phyloP scores from a whole-genome alignment of 2,797 vertebrate genomes.

The Microchirus variegatus region DNA sequence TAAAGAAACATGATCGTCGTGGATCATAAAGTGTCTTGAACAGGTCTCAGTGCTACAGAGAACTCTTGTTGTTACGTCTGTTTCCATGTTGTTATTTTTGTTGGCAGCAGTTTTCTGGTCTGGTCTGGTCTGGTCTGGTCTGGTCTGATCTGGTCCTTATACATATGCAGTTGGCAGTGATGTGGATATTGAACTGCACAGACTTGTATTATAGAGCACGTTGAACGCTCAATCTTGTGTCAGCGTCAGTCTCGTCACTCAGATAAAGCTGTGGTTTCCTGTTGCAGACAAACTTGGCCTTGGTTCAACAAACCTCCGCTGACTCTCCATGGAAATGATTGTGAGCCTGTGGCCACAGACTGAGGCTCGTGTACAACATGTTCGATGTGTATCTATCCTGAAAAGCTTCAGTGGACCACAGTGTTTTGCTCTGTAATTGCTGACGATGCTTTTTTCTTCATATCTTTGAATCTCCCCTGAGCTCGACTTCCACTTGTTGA shows the following conservation, averaged over 20 bases:
- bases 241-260: constrained; percentile 65
- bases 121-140: constrained; percentile 18
- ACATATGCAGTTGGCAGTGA: constrained; percentile 54
- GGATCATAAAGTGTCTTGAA: too few relatives aligned
- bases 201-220: constrained; percentile 60
- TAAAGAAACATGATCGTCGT: too few relatives aligned
- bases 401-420: constrained; percentile 9
- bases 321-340: constrained; percentile 41
- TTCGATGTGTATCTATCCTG: constrained; percentile 13
- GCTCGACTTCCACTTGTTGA: constrained; percentile 14
- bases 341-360: constrained; percentile 13
- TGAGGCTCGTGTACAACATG: constrained; percentile 20
- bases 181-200: constrained; percentile 60
- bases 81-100: too few relatives aligned
- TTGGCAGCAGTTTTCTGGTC: neutral
- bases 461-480: constrained; percentile 2
- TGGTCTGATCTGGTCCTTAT: constrained; percentile 29
- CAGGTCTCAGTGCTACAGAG: too few relatives aligned
- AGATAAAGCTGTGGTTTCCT: constrained; percentile 70
- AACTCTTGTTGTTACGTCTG: too few relatives aligned
- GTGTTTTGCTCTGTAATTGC: constrained; percentile 16
- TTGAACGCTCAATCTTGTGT: constrained; percentile 57
- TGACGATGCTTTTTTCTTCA: constrained; percentile 1
- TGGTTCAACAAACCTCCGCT: constrained; percentile 47
- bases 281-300: constrained; percentile 48